Percentiles rank a stretch among this genome's conserved stretches.
phyloP scores from a whole-genome alignment of 2,113 vertebrate species.

The Periophthalmus modestus region DNA sequence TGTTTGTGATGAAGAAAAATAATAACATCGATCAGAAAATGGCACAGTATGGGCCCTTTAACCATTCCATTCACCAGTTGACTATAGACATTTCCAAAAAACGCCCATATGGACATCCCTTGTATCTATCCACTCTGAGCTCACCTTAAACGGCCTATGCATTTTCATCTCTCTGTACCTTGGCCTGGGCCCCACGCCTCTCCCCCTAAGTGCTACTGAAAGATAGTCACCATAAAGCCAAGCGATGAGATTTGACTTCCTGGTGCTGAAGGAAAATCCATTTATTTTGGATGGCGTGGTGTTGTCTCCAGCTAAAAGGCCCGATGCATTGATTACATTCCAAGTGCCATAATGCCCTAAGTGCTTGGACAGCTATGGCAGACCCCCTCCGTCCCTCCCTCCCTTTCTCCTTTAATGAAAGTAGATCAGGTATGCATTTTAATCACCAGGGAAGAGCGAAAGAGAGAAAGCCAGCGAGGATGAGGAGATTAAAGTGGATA shows the following conservation, averaged over 20 bases:
- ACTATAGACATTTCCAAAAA: no score
- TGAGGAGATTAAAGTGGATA: neutral
- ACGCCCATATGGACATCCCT: neutral
- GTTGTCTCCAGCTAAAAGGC: constrained; percentile 40
- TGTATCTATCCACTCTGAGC: neutral
- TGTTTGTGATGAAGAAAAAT: no score
- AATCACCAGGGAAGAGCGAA: constrained; percentile 19
- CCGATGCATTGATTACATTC: constrained; percentile 54
- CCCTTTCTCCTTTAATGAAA: constrained; percentile 40
- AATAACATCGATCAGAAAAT: no score
- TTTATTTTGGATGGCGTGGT: constrained; percentile 47
- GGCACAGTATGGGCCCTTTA: no score
- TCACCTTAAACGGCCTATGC: constrained; percentile 10
- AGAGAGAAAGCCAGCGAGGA: neutral
- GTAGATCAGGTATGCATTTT: constrained; percentile 43
- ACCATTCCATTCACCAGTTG: no score
- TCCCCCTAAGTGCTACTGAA: constrained; percentile 40
- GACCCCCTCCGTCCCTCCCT: neutral
- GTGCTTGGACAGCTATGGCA: constrained; percentile 26
- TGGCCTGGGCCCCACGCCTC: constrained; percentile 6
- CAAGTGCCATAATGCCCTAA: constrained; percentile 42
- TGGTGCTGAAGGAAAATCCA: constrained; percentile 44
- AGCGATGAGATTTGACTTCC: constrained; percentile 43
- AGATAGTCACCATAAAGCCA: constrained; percentile 28
- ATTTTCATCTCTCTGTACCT: constrained; percentile 14